Evolutionary conservation across 1,140 invertebrate genomes (phyloP).

Genomic region (Sycophaga agraensis): DNA sequence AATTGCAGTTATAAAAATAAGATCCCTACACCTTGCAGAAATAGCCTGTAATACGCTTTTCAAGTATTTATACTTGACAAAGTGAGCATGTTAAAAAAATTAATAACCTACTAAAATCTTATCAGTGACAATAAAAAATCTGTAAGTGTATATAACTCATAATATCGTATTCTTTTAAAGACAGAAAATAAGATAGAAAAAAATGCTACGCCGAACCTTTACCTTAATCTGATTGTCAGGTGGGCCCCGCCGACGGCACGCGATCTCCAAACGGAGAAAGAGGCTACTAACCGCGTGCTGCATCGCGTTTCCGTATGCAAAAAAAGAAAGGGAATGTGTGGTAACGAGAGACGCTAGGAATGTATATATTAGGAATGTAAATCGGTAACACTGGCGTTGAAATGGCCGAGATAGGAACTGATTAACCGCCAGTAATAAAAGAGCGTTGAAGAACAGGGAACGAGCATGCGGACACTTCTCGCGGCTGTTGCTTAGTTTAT

Average conservation of each 20-base stretch:
- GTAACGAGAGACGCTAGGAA: neutral
- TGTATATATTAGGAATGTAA: constrained; percentile 7
- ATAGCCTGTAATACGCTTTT: too few species aligned
- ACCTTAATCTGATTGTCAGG: constrained; percentile 20
- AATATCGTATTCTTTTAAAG: neutral
- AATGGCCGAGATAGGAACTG: neutral
- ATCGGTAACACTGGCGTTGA: neutral
- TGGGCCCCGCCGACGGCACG: neutral
- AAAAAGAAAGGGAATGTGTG: neutral
- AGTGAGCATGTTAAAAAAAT: too few species aligned
- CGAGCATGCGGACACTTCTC: too few species aligned
- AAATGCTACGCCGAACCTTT: neutral
- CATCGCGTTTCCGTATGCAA: constrained; percentile 12
- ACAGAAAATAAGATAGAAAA: neutral
- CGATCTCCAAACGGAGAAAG: neutral
- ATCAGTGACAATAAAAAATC: constrained; percentile 11
- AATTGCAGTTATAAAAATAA: too few species aligned
- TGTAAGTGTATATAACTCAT: neutral
- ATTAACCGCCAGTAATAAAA: too few species aligned
- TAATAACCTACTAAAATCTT: constrained; percentile 6
- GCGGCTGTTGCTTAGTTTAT: too few species aligned
- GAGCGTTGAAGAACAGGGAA: too few species aligned
- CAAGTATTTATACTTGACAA: too few species aligned
- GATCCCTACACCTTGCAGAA: too few species aligned
- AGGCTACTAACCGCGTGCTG: neutral